Percentiles rank a stretch among this genome's conserved stretches.
Conservation (phyloP, 2,888 invertebrate species). For the Germaria angustata region DNA sequence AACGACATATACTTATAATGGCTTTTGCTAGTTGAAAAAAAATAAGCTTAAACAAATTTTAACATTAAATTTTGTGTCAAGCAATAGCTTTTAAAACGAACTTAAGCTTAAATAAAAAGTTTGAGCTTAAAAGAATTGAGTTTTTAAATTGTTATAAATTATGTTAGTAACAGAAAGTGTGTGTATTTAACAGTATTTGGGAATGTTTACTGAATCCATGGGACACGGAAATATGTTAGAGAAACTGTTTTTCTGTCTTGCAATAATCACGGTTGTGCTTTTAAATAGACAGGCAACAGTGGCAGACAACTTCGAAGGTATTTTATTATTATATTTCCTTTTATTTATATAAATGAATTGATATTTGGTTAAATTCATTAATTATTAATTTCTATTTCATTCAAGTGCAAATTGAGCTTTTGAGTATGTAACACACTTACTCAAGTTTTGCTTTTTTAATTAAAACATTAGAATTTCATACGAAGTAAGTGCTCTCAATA, state of each 20-base stretch:
- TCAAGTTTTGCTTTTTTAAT: too few relatives aligned
- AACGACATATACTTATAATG: not conserved
- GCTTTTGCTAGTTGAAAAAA: not conserved
- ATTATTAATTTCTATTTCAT: too few relatives aligned
- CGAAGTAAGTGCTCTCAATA: too few relatives aligned
- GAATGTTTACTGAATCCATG: not conserved
- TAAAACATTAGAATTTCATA: too few relatives aligned
- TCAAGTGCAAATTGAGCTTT: too few relatives aligned
- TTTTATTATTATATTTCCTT: too few relatives aligned
- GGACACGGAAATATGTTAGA: slow-evolving; percentile 36
- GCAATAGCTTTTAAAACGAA: slow-evolving; percentile 21
- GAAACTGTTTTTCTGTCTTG: not conserved
- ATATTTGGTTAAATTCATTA: too few relatives aligned
- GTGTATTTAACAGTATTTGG: not conserved
- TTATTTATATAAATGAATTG: too few relatives aligned
- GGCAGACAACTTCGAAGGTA: not conserved
- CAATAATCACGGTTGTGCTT: slow-evolving; percentile 21
- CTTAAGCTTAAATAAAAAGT: not conserved
- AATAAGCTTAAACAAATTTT: slow-evolving; percentile 1
- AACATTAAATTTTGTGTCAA: not conserved
- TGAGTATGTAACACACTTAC: too few relatives aligned
- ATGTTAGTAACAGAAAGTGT: not conserved
- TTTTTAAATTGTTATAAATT: too few relatives aligned
- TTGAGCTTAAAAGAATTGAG: not conserved
- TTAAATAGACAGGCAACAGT: not conserved